Evolutionary conservation across 2,113 vertebrate species (phyloP).

Genomic region (Aleadryas rufinucha): DNA sequence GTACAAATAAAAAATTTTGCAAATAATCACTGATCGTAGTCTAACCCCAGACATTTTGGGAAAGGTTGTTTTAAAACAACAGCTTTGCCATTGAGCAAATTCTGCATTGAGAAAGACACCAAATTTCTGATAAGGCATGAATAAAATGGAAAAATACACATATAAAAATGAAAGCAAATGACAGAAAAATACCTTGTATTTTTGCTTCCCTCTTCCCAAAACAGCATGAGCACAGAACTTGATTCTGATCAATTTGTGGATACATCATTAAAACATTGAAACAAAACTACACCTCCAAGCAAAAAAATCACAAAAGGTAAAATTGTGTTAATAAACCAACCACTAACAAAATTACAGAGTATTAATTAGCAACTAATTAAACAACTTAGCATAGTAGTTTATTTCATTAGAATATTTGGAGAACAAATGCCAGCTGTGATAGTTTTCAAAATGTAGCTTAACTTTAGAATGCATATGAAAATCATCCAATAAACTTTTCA

Average conservation of each 20-base stretch:
- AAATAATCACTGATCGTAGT: background rate
- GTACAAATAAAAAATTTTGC: background rate
- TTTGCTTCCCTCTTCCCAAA: background rate
- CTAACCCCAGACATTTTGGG: background rate
- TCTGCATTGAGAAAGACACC: background rate
- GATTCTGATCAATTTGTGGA: background rate
- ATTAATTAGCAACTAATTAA: background rate
- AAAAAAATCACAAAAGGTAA: background rate
- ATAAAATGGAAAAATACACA: background rate
- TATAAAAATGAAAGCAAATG: background rate
- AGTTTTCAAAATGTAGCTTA: conserved; percentile 4
- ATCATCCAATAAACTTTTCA: conserved; percentile 18
- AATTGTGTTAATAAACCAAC: background rate
- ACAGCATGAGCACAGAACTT: background rate
- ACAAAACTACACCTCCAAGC: background rate
- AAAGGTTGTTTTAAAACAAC: background rate
- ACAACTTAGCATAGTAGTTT: background rate
- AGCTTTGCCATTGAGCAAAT: background rate
- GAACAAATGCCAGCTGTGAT: background rate
- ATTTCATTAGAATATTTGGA: background rate
- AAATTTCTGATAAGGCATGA: background rate
- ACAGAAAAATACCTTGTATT: background rate
- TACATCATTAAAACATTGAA: background rate
- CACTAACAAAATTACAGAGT: background rate
- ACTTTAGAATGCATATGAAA: background rate